phyloP scores from a whole-genome alignment of 1,140 invertebrate genomes.

The Diachasmimorpha longicaudata region DNA sequence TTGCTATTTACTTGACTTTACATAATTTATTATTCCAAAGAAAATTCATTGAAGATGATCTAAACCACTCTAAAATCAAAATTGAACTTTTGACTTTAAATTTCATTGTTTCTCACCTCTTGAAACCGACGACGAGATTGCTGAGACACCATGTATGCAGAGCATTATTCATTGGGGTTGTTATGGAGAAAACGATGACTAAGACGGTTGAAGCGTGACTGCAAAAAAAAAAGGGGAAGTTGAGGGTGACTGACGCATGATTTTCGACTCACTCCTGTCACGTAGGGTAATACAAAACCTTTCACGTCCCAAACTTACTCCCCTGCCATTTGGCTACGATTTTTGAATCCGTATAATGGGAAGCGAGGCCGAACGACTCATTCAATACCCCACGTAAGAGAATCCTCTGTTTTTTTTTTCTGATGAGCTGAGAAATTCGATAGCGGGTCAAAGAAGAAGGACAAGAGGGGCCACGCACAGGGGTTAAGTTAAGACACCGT shows the following conservation, averaged over 20 bases:
- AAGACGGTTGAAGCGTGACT: constrained; percentile 16
- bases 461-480: not conserved
- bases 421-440: constrained; percentile 23
- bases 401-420: constrained; percentile 1
- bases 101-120: too few species aligned
- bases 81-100: too few species aligned
- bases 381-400: not conserved
- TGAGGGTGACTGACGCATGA: constrained; percentile 13
- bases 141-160: not conserved
- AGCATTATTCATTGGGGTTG: not conserved
- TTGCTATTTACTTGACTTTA: not conserved
- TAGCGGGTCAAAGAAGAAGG: constrained; percentile 2
- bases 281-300: constrained; percentile 1
- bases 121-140: too few species aligned
- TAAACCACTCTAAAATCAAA: too few species aligned
- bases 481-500: constrained; percentile 21
- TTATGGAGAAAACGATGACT: constrained; percentile 6
- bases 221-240: not conserved
- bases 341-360: constrained; percentile 21
- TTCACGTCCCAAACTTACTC: not conserved
- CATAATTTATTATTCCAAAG: not conserved
- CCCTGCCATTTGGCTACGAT: constrained; percentile 13
- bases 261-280: constrained; percentile 17
- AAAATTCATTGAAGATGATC: too few species aligned
- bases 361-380: not conserved